A percentile compares a stretch with the other conserved stretches of the same genome.
phyloP scores from a whole-genome alignment of 2,797 vertebrate genomes.

The Pelochelys cantorii region DNA sequence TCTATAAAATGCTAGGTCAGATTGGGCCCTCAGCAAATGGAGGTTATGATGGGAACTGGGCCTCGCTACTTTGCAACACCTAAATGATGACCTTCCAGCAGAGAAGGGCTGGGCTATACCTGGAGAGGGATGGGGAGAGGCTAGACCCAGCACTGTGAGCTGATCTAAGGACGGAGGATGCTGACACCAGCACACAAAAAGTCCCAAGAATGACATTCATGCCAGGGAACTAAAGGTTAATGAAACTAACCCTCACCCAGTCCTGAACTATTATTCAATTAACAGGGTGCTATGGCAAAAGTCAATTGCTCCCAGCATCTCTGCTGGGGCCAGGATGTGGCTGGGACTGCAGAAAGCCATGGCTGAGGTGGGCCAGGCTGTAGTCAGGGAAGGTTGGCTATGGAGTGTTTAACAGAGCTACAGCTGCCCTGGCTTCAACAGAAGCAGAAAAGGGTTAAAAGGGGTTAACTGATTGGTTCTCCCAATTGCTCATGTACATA shows the following conservation, averaged over 20 bases:
- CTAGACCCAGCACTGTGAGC: neutral
- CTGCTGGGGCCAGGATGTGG: no score
- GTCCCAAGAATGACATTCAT: neutral
- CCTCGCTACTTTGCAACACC: no score
- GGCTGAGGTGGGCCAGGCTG: neutral
- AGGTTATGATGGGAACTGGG: neutral
- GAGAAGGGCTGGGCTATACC: neutral
- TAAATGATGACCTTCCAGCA: no score
- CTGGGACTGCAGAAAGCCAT: no score
- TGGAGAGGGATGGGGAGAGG: neutral
- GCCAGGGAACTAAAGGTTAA: neutral
- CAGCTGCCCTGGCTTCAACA: neutral
- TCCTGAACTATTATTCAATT: neutral
- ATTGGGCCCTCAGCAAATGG: neutral
- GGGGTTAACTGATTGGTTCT: neutral
- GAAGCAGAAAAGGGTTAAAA: neutral
- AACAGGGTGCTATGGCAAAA: neutral
- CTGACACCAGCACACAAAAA: rapidly evolving
- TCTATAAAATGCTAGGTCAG: neutral
- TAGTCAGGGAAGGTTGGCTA: neutral
- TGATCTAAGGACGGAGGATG: no score
- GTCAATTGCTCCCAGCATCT: neutral
- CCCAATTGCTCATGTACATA: slow-evolving; percentile 6
- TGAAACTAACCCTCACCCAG: neutral
- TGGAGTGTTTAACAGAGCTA: neutral